Conservation (phyloP, 2,888 invertebrate genomes). For the Sympetrum striolatum region DNA sequence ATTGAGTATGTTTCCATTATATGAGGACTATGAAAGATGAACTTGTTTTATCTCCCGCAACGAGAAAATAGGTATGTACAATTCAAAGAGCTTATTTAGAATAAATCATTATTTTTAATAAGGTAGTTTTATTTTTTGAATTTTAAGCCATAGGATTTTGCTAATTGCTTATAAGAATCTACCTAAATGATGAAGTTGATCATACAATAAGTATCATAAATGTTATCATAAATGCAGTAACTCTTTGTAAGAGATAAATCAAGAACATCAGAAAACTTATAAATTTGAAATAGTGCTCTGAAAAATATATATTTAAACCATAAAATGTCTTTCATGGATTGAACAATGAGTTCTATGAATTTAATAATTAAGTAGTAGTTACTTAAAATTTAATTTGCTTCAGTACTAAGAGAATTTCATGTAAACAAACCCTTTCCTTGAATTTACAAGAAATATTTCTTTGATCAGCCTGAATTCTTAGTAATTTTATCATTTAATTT, state of each 20-base stretch:
- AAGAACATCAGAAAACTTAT: neutral
- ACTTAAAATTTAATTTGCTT: too few species aligned
- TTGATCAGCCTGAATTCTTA: too few species aligned
- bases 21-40: neutral
- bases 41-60: neutral
- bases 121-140: neutral
- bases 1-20: neutral
- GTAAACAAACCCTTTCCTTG: too few species aligned
- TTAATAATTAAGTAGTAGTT: neutral
- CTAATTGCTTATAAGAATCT: neutral
- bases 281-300: neutral
- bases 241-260: neutral
- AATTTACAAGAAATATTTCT: too few species aligned
- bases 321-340: neutral
- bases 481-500: too few species aligned
- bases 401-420: too few species aligned
- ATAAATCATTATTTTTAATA: neutral
- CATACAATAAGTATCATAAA: neutral
- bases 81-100: neutral
- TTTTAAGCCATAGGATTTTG: neutral
- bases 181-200: neutral
- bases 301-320: neutral
- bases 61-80: neutral
- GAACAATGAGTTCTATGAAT: neutral
- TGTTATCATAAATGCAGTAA: neutral